Evolutionary conservation across 2,797 vertebrate genomes (phyloP).

Genomic region (Neomorphus geoffroyi): DNA sequence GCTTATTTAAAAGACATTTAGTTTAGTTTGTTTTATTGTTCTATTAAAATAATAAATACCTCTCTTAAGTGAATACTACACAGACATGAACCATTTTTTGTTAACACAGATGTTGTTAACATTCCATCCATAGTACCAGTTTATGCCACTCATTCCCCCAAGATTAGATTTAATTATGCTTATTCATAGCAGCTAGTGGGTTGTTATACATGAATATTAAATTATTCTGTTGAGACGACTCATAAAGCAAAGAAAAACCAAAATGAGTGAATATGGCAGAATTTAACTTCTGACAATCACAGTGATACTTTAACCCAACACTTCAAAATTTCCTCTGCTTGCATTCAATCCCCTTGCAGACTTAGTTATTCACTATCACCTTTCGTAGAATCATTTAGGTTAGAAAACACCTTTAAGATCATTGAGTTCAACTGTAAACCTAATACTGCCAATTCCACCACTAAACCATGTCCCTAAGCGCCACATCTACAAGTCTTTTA

Average conservation of each 20-base stretch:
- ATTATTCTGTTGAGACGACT: conserved; percentile 16
- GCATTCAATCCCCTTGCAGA: background rate
- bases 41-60: background rate
- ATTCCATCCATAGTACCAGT: background rate
- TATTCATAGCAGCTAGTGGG: background rate
- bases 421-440: too few species aligned
- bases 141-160: background rate
- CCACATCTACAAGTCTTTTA: too few species aligned
- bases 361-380: background rate
- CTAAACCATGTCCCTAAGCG: too few species aligned
- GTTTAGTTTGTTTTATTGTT: background rate
- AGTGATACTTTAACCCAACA: background rate
- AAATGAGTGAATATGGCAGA: background rate
- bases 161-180: background rate
- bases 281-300: background rate
- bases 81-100: background rate
- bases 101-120: background rate
- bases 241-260: background rate
- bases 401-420: too few species aligned
- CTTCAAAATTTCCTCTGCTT: background rate
- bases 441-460: too few species aligned
- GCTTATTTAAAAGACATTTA: background rate
- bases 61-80: background rate
- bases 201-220: background rate
- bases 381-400: background rate